Base-by-base conservation (phyloP, 2,797 vertebrate species). In the Anniella stebbinsi region DNA sequence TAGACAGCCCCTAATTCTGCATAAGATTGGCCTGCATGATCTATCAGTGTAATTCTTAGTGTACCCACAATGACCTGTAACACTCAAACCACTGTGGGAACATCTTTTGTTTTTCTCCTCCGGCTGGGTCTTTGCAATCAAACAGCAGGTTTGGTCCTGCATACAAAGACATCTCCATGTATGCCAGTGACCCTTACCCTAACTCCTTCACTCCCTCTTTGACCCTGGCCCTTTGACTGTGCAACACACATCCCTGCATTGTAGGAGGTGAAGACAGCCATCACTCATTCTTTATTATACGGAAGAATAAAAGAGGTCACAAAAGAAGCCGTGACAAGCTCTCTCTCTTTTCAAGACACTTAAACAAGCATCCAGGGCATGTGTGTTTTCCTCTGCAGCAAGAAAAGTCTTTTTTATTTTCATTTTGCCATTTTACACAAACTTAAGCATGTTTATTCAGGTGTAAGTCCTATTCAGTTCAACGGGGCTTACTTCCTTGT, bases 221-320 rank as follows among this genome's bases (percentile, higher is more conserved):
- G 57, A 66, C 67, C 51, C 45, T 86, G 70, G 92, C 82, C 89
- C 75, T 84, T 90, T 94, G 70, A 86, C 33, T 86, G 11, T 78
- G 76, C 76, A 93, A 80, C 80, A 80, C 69, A 63, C 17, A 90
- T 82, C 67, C 54, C 63, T 0, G 3, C 51, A 30, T 78, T n/a
- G 0, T 0, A 1, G 12, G 80, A 87, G 92, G 36, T 11, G 83
- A 45, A 91, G 77, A 93, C 33, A 87, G 57, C 73, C 89, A 92
- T 94, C 84, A 80, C 86, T 89, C 73, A 57, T 92, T 88, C 77
- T 93, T 93, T 90, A 92, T 89, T 93, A 94, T 95, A 92, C 15
- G 83, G 57, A 80, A 92, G 33, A 84, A 94, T 87, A 80, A 84
- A 93, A 72, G 36, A 84, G 83, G 86, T 90, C 93, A 92, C 91